Evolutionary conservation across 1,140 invertebrate species (phyloP), one percentile per base, ranked within the genome.

Genomic region (Drosophila tropicalis): DNA sequence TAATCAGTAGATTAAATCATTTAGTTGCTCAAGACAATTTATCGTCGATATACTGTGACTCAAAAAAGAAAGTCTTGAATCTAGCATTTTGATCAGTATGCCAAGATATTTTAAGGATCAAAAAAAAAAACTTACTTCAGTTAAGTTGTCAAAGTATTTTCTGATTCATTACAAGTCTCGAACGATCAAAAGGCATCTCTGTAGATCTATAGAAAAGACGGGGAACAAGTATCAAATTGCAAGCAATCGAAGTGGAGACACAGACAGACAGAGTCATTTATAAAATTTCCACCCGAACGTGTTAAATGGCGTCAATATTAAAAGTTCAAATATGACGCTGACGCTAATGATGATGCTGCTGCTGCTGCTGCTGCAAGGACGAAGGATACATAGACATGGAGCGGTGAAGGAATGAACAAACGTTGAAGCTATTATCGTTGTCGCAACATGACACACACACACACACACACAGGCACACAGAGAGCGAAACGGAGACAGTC

Each of bases 341-440:
- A 97, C 57, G 95, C 95, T 78, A 94, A 94, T 55, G 94, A 94
- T 51, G 94, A 94, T 71, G 95, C 94, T 60, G 36, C 36, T 39
- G 91, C 94, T 60, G 36, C 36, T 39, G 91, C 97, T 98, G 93
- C 95, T 97, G 97, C 93, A 93, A 98, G 96, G 96, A 97, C 94
- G 97, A 98, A 92, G 95, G 95, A 82, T 97, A 98, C 90, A 98
- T 98, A 93, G 81, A 97, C 58, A 58, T 58, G 29, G 56, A 97
- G 98, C 92, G 19, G 44, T 51, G 98, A 97, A 94, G 96, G 13
- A 97, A 96, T 83, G 79, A 92, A 96, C 97, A 13, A 92, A 97
- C 25, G 93, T 97, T 76, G 98, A 98, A 94, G 95, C 97, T 29
- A 94, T 95, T 41, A 98, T 98, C 93, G 94, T 97, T 91, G 95